Evolutionary conservation across 2,113 vertebrate genomes (phyloP).

Genomic region (Bambusicola thoracicus): DNA sequence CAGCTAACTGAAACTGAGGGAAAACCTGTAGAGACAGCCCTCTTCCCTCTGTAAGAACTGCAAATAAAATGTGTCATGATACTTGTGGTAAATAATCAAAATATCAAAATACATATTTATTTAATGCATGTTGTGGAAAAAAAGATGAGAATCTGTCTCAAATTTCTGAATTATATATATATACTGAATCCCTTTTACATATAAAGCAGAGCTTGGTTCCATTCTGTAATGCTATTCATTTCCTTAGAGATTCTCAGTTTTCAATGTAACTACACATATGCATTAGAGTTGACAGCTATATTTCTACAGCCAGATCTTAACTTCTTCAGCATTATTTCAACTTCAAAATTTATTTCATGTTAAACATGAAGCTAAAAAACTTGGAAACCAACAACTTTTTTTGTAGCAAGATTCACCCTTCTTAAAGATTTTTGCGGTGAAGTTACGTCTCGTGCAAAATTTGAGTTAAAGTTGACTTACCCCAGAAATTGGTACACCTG

Average conservation of each 20-base stretch:
- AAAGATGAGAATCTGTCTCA: background rate
- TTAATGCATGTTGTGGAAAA: background rate
- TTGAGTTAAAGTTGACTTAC: slow-evolving; percentile 77
- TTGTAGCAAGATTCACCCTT: background rate
- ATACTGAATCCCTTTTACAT: background rate
- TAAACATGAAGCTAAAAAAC: background rate
- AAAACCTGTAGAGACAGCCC: background rate
- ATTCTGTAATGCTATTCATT: background rate
- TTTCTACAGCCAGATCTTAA: background rate
- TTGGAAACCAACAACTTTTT: background rate
- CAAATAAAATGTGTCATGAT: background rate
- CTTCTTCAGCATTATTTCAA: background rate
- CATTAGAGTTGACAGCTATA: background rate
- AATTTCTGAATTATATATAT: background rate
- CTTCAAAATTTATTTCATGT: background rate
- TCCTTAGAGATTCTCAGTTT: background rate
- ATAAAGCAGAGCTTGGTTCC: background rate
- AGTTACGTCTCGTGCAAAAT: background rate
- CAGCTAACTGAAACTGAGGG: background rate
- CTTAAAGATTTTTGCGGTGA: background rate
- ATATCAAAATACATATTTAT: background rate
- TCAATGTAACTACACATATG: background rate
- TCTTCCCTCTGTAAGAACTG: background rate
- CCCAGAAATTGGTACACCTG: slow-evolving; percentile 95
- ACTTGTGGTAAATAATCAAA: background rate